Percentiles rank a stretch among this genome's conserved stretches.
phyloP scores from a whole-genome alignment of 1,140 invertebrate species.

The Amphibalanus amphitrite region DNA sequence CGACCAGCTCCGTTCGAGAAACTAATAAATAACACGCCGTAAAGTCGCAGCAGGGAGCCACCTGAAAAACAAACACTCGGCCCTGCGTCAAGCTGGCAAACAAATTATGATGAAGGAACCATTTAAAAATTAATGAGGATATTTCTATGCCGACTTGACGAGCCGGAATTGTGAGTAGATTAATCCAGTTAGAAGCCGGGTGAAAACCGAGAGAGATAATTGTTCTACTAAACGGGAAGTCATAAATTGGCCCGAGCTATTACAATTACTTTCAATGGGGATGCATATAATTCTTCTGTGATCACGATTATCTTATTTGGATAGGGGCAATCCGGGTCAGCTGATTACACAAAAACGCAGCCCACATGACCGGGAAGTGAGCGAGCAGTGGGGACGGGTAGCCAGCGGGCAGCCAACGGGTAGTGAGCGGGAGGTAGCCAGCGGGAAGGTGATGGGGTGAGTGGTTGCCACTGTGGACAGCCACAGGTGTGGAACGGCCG shows the following conservation, averaged over 20 bases:
- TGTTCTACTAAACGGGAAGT: neutral
- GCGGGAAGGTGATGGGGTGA: too few relatives aligned
- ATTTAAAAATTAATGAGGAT: constrained; percentile 2
- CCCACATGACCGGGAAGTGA: too few relatives aligned
- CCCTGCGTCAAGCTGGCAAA: neutral
- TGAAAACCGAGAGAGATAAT: neutral
- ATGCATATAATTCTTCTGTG: neutral
- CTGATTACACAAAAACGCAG: neutral
- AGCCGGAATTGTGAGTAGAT: neutral
- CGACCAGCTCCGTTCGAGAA: neutral
- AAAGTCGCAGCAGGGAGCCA: neutral
- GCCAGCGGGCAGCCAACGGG: too few relatives aligned
- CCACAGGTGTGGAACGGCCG: too few relatives aligned
- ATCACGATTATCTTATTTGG: neutral
- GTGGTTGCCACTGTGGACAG: too few relatives aligned
- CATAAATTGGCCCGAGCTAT: neutral
- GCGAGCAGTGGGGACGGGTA: too few relatives aligned
- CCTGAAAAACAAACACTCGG: neutral
- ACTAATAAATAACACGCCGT: neutral
- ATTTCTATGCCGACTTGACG: neutral
- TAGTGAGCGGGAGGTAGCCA: too few relatives aligned
- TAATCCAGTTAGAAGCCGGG: neutral
- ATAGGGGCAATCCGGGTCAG: neutral
- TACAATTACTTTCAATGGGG: constrained; percentile 1
- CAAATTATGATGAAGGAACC: constrained; percentile 1